Percentiles rank a stretch among this genome's conserved stretches.
Evolutionary conservation across 2,113 vertebrate genomes (phyloP).

Genomic region (Pycnonotus jocosus): DNA sequence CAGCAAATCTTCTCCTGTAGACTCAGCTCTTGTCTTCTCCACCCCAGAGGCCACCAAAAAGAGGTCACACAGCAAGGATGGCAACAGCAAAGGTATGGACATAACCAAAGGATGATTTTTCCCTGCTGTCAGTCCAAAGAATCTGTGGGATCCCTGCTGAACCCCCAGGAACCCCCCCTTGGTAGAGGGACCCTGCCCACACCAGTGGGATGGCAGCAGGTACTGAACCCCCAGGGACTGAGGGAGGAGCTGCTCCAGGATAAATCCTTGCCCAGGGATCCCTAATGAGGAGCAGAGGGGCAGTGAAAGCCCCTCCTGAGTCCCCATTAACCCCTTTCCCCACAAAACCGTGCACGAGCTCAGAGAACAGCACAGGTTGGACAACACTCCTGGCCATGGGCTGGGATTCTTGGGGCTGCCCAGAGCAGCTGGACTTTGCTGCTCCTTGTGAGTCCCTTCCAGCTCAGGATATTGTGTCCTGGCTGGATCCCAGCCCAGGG

Average conservation of each 20-base stretch:
- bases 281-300: background rate
- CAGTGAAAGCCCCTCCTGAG: background rate
- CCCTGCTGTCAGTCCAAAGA: background rate
- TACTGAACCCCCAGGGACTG: background rate
- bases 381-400: rapidly evolving
- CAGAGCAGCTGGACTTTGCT: background rate
- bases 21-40: background rate
- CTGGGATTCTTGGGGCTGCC: background rate
- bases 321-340: background rate
- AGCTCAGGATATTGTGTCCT: background rate
- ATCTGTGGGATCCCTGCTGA: background rate
- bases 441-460: background rate
- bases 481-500: background rate
- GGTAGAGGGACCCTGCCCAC: background rate
- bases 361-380: background rate
- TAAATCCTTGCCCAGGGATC: background rate
- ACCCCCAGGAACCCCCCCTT: no score
- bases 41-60: background rate
- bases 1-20: background rate
- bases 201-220: rapidly evolving
- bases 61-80: rapidly evolving
- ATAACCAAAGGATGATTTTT: background rate
- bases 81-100: background rate
- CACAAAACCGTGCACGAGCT: background rate
- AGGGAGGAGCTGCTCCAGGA: background rate